Evolutionary conservation across 1,140 invertebrate genomes (phyloP).

Genomic region (Pemphigus obesinymphae): DNA sequence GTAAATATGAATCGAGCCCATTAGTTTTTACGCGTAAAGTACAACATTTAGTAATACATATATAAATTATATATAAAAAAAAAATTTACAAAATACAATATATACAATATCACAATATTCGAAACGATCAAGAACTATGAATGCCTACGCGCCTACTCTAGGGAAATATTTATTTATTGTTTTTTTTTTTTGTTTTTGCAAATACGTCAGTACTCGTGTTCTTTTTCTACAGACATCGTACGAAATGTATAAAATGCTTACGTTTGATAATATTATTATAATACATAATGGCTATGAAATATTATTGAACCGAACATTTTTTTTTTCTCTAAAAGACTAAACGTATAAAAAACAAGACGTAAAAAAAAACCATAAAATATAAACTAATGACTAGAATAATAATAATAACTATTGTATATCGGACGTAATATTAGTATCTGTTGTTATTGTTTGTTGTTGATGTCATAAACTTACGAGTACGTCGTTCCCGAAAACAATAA

Average conservation of each 20-base stretch:
- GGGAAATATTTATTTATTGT: too few relatives aligned
- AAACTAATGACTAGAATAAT: constrained; percentile 17
- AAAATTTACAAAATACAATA: too few relatives aligned
- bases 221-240: too few relatives aligned
- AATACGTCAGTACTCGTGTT: background rate
- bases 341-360: background rate
- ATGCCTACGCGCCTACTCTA: background rate
- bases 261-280: background rate
- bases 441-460: too few relatives aligned
- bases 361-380: too few relatives aligned
- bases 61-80: background rate
- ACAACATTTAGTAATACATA: background rate
- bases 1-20: too few relatives aligned
- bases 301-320: background rate
- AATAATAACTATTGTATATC: too few relatives aligned
- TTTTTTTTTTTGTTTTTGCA: background rate
- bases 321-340: background rate
- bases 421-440: background rate
- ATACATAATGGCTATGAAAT: too few relatives aligned
- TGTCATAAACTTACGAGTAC: background rate
- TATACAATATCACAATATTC: constrained; percentile 9
- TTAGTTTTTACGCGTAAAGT: background rate
- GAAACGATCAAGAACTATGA: background rate
- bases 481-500: background rate
- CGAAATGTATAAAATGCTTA: background rate